Percentiles rank a stretch among this genome's conserved stretches.
phyloP scores from a whole-genome alignment of 2,888 invertebrate genomes.

The Iphiclides podalirius region DNA sequence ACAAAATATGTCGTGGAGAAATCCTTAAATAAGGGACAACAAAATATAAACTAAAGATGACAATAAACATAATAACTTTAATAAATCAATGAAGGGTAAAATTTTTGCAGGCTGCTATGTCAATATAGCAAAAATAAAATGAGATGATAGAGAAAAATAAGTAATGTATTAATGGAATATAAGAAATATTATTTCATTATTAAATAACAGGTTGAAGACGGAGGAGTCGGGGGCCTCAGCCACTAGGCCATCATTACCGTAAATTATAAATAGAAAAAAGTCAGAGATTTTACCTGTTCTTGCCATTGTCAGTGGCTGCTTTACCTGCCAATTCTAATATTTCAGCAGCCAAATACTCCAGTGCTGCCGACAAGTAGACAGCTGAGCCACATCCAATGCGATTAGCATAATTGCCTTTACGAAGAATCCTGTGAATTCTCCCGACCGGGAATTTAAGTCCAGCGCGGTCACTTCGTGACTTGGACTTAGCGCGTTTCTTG shows the following conservation, averaged over 20 bases:
- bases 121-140: no score
- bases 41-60: neutral
- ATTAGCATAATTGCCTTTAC: conserved; percentile 82
- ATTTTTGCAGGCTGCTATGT: no score
- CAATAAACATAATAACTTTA: no score
- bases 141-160: no score
- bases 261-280: no score
- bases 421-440: conserved; percentile 79
- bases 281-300: conserved; percentile 61
- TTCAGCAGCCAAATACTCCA: conserved; percentile 86
- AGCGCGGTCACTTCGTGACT: conserved; percentile 76
- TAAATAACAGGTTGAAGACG: no score
- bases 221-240: no score
- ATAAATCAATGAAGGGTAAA: no score
- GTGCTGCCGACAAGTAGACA: conserved; percentile 79
- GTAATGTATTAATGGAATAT: no score
- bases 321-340: conserved; percentile 84
- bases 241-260: no score
- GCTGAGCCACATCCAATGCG: conserved; percentile 78
- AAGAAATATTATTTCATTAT: no score
- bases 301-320: conserved; percentile 85
- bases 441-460: conserved; percentile 82
- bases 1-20: conserved; percentile 87
- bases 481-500: conserved; percentile 53
- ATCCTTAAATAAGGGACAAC: conserved; percentile 61